A percentile compares a stretch with the other conserved stretches of the same genome.
phyloP scores from a whole-genome alignment of 2,888 invertebrate genomes.

The Oligia latruncula region DNA sequence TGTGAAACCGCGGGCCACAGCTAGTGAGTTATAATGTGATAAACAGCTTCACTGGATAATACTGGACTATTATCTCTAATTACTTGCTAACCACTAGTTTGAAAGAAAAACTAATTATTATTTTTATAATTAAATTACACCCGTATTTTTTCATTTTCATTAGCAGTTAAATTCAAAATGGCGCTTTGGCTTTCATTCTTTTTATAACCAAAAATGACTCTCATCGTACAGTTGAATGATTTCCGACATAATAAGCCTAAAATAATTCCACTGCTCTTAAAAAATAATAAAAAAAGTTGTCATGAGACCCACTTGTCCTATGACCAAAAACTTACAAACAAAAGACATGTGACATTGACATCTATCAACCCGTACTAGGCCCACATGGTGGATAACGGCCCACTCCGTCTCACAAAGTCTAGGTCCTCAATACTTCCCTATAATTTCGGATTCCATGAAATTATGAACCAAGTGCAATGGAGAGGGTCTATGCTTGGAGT shows the following conservation, averaged over 20 bases:
- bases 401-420: not conserved
- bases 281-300: not conserved
- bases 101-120: conserved; percentile 24
- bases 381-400: not conserved
- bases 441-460: not conserved
- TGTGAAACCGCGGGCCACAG: not conserved
- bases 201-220: not conserved
- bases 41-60: not conserved
- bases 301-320: too few relatives aligned
- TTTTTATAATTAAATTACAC: not conserved
- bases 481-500: too few relatives aligned
- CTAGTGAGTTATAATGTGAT: not conserved
- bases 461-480: not conserved
- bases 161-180: conserved; percentile 9
- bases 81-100: not conserved
- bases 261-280: not conserved
- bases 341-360: too few relatives aligned
- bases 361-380: not conserved
- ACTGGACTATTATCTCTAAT: conserved; percentile 8
- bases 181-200: not conserved
- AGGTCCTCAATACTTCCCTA: not conserved
- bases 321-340: not conserved
- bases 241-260: not conserved
- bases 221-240: not conserved
- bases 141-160: conserved; percentile 1